Evolutionary conservation across 1,140 invertebrate genomes (phyloP), one percentile per base, ranked within the genome.

Genomic region (Drosophila auraria): DNA sequence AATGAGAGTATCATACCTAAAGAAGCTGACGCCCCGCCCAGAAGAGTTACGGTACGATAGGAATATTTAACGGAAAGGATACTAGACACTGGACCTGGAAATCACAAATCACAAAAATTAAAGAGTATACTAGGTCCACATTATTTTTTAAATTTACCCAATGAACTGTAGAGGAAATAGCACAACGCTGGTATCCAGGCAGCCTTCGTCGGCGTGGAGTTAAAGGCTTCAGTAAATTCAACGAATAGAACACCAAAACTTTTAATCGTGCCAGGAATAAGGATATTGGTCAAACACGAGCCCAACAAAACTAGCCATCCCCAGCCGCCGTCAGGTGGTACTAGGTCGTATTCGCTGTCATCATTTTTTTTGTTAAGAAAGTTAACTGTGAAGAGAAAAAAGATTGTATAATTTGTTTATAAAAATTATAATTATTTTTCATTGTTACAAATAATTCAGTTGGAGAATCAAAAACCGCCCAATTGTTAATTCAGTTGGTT

Each of bases 21-120:
- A 0, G 97, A 95, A 1, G 98, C 96, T 64, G 98, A 96, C 6
- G 96, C 94, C 8, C 97, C 97, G 20, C 98, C 98, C 5, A 97
- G 94, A 33, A 99, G 95, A 5, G 97, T 98, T 17, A 98, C 97
- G 11, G 96, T 97, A n/a, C 97, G 94, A 93, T 98, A 99, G 25
- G 98, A 98, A 94, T 96, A 98, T 91, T 96, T 97, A 51, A 97
- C 96, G 0, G 97, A 98, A 47, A 99, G 94, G 78, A 97, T 96
- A 91, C 97, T 97, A 15, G 98, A 98, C 50, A 99, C 93, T 15
- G 98, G 98, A 82, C 98, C 98, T 96, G 94, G 0, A 65, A 66
- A 60, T 38, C 9, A 38, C 2, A 14, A 33, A 11, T 12, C 2
- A 36, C 14, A 47, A 42, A 49, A 49, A 30, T 17, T 30, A 27